Evolutionary conservation across 2,888 invertebrate species (phyloP).

Genomic region (Autographa pulchrina): DNA sequence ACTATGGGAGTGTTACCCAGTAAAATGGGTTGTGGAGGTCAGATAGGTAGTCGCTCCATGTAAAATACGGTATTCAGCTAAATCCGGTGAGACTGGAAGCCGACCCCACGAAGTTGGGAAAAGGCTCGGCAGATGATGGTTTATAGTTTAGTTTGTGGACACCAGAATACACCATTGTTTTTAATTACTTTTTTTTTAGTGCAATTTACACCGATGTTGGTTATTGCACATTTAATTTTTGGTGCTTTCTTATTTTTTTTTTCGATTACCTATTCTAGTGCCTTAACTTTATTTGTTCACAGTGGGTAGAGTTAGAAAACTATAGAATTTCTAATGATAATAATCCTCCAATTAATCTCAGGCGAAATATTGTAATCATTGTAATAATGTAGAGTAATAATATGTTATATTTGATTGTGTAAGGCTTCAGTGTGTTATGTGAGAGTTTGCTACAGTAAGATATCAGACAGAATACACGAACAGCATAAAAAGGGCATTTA

Average conservation of each 20-base stretch:
- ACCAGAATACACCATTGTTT: conserved; percentile 9
- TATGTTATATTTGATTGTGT: background rate
- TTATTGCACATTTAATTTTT: conserved; percentile 26
- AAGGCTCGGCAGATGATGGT: too few relatives aligned
- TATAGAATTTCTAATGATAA: conserved; percentile 5
- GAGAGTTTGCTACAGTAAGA: background rate
- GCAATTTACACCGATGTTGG: conserved; percentile 15
- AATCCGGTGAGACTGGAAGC: too few relatives aligned
- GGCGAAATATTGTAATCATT: conserved; percentile 11
- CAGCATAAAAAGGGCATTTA: background rate
- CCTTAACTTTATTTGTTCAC: conserved; percentile 64
- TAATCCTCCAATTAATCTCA: background rate
- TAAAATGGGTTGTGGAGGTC: too few relatives aligned
- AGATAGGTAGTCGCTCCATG: too few relatives aligned
- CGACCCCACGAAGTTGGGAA: too few relatives aligned
- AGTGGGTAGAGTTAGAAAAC: conserved; percentile 21
- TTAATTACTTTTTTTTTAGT: conserved; percentile 21
- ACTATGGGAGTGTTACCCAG: too few relatives aligned
- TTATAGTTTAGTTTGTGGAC: background rate
- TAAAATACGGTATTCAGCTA: too few relatives aligned
- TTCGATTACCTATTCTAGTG: conserved; percentile 61
- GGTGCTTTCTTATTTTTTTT: conserved; percentile 32
- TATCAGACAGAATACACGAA: background rate
- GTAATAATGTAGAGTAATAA: background rate
- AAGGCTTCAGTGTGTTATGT: background rate